phyloP scores from a whole-genome alignment of 1,140 invertebrate genomes.

The Papilio dardanus region DNA sequence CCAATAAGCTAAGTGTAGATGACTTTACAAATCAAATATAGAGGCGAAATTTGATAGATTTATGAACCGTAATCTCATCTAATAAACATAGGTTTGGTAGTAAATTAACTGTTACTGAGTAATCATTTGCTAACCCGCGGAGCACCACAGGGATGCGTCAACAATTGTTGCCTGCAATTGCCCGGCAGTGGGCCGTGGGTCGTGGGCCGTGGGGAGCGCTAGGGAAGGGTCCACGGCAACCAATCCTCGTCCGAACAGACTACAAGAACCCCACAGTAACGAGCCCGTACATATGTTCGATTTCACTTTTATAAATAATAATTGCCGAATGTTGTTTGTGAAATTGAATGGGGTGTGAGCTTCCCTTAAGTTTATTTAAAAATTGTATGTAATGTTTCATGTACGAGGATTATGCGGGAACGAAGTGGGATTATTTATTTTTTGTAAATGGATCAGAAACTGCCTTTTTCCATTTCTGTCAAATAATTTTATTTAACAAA shows the following conservation, averaged over 20 bases:
- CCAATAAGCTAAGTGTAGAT: background rate
- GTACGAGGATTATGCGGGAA: background rate
- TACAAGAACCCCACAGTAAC: conserved; percentile 59
- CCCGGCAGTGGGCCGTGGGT: conserved; percentile 22
- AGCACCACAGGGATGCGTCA: conserved; percentile 55
- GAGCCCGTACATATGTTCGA: conserved; percentile 71
- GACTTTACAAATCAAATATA: background rate
- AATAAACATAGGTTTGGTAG: conserved; percentile 51
- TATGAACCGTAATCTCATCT: conserved; percentile 10
- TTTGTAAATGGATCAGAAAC: too few species aligned
- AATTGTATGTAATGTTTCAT: background rate
- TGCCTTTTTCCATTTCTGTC: background rate
- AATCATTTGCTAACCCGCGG: conserved; percentile 64
- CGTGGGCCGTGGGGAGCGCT: conserved; percentile 38
- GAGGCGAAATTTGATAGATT: background rate
- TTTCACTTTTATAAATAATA: conserved; percentile 77
- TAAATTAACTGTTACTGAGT: conserved; percentile 48
- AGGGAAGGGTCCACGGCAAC: conserved; percentile 65
- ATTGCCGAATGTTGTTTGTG: conserved; percentile 59
- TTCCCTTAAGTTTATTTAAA: conserved; percentile 39
- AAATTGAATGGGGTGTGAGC: conserved; percentile 69
- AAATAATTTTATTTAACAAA: background rate
- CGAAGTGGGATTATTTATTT: background rate
- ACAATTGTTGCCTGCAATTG: too few species aligned
- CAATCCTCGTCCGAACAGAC: conserved; percentile 59